A percentile compares a stretch with the other conserved stretches of the same genome.
These are phyloP conservation scores for Hylomyscus alleni DNA, from an alignment of 2,797 vertebrate genomes.

Conservation along the genomic window DNA sequence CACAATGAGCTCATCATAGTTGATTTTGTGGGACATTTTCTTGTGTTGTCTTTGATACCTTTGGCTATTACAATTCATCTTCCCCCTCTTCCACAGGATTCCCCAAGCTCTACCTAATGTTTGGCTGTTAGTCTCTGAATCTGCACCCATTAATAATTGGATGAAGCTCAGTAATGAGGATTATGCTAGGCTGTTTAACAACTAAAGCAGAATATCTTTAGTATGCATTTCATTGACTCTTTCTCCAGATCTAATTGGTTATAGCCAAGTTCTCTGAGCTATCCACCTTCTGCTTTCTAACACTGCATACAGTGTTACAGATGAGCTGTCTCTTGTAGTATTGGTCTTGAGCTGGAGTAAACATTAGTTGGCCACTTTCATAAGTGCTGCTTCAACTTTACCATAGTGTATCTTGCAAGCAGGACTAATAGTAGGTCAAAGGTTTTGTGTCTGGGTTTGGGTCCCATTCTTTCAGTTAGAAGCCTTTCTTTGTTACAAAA, in stretches of 20 bases:
- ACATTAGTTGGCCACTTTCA: not conserved
- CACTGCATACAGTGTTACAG: not conserved
- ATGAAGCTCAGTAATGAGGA: not conserved
- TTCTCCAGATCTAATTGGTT: not conserved
- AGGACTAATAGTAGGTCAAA: not conserved
- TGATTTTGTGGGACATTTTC: not conserved
- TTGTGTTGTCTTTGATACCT: not conserved
- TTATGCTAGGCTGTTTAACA: not conserved
- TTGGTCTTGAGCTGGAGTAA: not conserved
- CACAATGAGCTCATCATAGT: not conserved
- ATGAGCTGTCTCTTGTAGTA: not conserved
- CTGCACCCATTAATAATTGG: not conserved
- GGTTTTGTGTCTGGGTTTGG: not conserved
- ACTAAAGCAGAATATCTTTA: not conserved
- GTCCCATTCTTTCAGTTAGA: not conserved
- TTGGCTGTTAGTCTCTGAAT: not conserved
- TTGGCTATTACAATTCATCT: not conserved
- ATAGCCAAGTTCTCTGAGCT: not conserved
- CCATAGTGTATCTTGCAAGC: not conserved
- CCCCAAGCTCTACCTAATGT: not conserved
- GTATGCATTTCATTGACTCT: not conserved
- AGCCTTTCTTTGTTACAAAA: not conserved
- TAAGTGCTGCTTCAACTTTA: not conserved
- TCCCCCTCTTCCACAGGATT: not conserved
- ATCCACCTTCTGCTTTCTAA: not conserved